These are phyloP conservation scores for Orthonyx spaldingii DNA, from an alignment of 2,113 vertebrate species.

Conservation along the genomic window DNA sequence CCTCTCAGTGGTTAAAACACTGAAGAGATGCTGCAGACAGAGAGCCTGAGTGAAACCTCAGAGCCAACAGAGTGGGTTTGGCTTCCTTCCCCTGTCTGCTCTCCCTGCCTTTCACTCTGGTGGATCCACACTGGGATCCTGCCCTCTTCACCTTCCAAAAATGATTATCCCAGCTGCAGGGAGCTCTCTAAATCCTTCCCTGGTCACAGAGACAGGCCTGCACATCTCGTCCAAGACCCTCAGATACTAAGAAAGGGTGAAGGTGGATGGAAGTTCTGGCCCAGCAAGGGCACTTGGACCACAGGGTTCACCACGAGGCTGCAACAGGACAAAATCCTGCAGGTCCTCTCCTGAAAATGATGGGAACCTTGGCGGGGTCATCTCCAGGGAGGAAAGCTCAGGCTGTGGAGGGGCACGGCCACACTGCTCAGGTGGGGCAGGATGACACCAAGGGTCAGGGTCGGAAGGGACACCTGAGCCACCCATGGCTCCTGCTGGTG, in stretches of 20 bases:
- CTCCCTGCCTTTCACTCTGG: background rate
- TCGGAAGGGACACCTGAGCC: background rate
- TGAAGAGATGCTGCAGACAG: background rate
- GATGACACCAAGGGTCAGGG: background rate
- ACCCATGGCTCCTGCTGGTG: fast-evolving
- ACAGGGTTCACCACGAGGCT: background rate
- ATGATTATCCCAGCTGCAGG: background rate
- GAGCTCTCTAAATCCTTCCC: background rate
- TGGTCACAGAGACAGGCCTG: background rate
- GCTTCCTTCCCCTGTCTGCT: background rate
- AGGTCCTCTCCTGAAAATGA: background rate
- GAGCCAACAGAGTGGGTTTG: background rate
- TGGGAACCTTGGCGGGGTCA: background rate
- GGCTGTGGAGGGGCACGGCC: background rate
- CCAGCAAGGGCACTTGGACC: background rate
- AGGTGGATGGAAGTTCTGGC: background rate
- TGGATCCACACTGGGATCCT: fast-evolving
- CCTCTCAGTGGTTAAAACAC: background rate
- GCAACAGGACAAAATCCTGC: background rate
- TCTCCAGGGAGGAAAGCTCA: background rate
- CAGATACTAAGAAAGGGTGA: fast-evolving
- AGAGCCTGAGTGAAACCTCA: background rate
- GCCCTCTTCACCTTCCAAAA: background rate
- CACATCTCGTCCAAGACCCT: background rate
- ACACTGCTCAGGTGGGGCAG: background rate